phyloP scores from a whole-genome alignment of 1,140 invertebrate genomes.

The Thereuonema tuberculata region DNA sequence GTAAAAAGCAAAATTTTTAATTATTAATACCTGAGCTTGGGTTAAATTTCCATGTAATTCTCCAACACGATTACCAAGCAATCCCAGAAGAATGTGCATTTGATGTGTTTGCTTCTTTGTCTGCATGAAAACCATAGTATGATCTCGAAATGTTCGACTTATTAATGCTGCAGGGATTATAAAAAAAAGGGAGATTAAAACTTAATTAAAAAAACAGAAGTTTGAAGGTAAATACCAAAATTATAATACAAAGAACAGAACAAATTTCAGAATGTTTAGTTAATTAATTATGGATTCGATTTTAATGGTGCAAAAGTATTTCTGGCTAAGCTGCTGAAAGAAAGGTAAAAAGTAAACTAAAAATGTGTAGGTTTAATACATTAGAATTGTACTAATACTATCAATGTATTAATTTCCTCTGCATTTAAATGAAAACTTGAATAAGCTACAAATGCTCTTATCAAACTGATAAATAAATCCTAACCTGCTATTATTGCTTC shows the following conservation, averaged over 20 bases:
- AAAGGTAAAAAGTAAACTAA: no score
- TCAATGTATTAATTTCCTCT: no score
- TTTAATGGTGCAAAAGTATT: no score
- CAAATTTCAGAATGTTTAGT: no score
- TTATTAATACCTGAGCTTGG: slow-evolving; percentile 56
- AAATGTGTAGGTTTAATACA: no score
- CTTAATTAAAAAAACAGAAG: background rate
- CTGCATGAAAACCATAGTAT: slow-evolving; percentile 88
- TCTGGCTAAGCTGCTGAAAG: no score
- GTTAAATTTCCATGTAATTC: slow-evolving; percentile 92
- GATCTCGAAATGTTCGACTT: slow-evolving; percentile 81
- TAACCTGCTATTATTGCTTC: slow-evolving; percentile 68
- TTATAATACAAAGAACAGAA: no score
- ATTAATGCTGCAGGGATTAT: slow-evolving; percentile 49
- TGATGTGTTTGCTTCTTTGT: slow-evolving; percentile 90
- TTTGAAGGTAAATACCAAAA: background rate
- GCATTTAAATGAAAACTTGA: no score
- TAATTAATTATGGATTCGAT: no score
- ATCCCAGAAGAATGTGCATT: slow-evolving; percentile 74
- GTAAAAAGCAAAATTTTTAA: background rate
- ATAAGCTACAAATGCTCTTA: no score
- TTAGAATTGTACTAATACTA: no score
- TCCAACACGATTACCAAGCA: slow-evolving; percentile 70
- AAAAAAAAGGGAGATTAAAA: background rate
- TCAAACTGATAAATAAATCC: no score